phyloP scores from a whole-genome alignment of 2,888 invertebrate genomes.

The Lingula anatina region DNA sequence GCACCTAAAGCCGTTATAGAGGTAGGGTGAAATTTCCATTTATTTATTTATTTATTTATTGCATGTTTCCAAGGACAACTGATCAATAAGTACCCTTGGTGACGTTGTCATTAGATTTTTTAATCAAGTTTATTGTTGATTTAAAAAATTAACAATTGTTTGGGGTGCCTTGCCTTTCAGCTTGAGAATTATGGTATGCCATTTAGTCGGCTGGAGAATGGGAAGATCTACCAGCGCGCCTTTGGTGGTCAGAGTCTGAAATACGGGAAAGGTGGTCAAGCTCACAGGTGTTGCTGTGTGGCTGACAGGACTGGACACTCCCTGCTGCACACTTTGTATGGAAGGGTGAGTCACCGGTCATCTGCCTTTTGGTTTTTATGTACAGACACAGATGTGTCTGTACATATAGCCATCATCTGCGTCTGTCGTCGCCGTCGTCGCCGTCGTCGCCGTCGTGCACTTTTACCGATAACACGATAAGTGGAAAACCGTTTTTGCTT shows the following conservation, averaged over 20 bases:
- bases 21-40: conserved; percentile 22
- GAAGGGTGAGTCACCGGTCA: conserved; percentile 66
- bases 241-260: conserved; percentile 97
- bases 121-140: not conserved
- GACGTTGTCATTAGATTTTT: not conserved
- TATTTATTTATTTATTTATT: not conserved
- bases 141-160: not conserved
- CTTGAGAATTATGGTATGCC: conserved; percentile 81
- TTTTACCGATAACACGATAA: too few relatives aligned
- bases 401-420: too few relatives aligned
- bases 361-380: too few relatives aligned
- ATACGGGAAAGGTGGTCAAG: conserved; percentile 97
- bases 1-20: conserved; percentile 71
- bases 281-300: conserved; percentile 92
- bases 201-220: conserved; percentile 93
- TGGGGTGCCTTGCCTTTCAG: conserved; percentile 21
- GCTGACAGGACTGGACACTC: conserved; percentile 99
- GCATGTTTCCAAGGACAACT: not conserved
- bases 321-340: conserved; percentile 93
- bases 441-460: too few relatives aligned
- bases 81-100: not conserved
- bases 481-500: too few relatives aligned
- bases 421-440: too few relatives aligned
- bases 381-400: too few relatives aligned
- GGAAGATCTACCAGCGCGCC: conserved; percentile 96